phyloP scores from a whole-genome alignment of 23 tunicate species.

The Halocynthia aurantium region DNA sequence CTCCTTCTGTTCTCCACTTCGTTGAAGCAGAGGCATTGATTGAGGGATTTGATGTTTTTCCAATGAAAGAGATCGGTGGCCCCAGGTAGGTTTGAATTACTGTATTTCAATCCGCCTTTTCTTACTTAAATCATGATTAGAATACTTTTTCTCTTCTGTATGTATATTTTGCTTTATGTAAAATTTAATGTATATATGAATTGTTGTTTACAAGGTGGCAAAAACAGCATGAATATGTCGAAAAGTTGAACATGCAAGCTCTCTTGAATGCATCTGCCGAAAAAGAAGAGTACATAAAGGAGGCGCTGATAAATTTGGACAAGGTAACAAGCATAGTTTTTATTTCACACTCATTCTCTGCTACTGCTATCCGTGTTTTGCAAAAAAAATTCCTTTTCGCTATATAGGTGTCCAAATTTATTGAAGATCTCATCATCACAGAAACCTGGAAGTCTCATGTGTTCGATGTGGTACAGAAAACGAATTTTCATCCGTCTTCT shows the following conservation, averaged over 20 bases:
- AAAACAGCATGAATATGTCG: conserved; percentile 88
- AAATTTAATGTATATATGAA: background rate
- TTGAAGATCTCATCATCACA: conserved; percentile 53
- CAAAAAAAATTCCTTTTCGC: background rate
- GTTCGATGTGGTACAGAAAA: conserved; percentile 52
- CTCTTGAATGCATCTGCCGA: conserved; percentile 69
- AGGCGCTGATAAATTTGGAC: conserved; percentile 46
- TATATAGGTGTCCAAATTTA: conserved; percentile 32
- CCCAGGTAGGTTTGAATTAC: conserved; percentile 37
- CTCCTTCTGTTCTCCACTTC: conserved; percentile 28
- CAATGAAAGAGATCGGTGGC: conserved; percentile 57
- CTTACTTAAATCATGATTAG: background rate
- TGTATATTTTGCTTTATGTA: background rate
- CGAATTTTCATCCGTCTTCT: conserved; percentile 69
- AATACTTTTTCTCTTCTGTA: background rate
- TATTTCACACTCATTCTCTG: background rate
- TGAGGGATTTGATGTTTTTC: conserved; percentile 35
- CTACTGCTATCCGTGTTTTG: background rate
- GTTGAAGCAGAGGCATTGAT: conserved; percentile 74
- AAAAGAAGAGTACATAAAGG: conserved; percentile 75
- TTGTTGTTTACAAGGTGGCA: conserved; percentile 69
- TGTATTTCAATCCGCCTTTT: background rate
- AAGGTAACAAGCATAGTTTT: conserved; percentile 22
- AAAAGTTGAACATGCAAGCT: conserved; percentile 92
- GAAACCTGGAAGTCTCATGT: conserved; percentile 85